phyloP scores from a whole-genome alignment of 2,888 invertebrate genomes.

The Miltochrista miniata region DNA sequence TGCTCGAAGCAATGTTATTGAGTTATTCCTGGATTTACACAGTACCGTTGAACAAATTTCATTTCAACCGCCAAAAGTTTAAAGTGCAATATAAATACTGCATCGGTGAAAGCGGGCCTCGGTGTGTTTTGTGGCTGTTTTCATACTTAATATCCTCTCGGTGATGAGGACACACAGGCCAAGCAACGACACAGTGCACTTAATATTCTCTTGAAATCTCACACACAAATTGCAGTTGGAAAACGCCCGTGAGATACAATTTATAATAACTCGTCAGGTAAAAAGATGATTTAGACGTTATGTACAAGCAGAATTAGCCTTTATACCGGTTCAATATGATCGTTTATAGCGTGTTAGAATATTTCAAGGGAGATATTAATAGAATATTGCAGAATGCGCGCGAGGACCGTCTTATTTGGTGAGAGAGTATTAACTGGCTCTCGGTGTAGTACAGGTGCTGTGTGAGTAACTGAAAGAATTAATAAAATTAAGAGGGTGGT shows the following conservation, averaged over 20 bases:
- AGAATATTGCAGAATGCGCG: slow-evolving; percentile 70
- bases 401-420: slow-evolving; percentile 71
- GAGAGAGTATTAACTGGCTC: slow-evolving; percentile 50
- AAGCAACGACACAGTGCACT: slow-evolving; percentile 28
- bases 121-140: slow-evolving; percentile 24
- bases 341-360: slow-evolving; percentile 21
- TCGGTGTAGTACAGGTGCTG: slow-evolving; percentile 37
- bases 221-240: slow-evolving; percentile 37
- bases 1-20: slow-evolving; percentile 7
- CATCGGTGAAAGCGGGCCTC: slow-evolving; percentile 47
- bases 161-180: slow-evolving; percentile 23
- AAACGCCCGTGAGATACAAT: slow-evolving; percentile 50
- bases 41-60: slow-evolving; percentile 70
- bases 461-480: background rate
- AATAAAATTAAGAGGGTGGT: background rate
- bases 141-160: slow-evolving; percentile 40
- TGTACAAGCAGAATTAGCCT: slow-evolving; percentile 25
- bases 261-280: slow-evolving; percentile 62
- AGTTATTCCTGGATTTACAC: slow-evolving; percentile 68
- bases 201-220: slow-evolving; percentile 16
- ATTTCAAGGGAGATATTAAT: slow-evolving; percentile 52
- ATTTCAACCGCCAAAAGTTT: slow-evolving; percentile 71
- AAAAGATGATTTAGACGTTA: slow-evolving; percentile 38
- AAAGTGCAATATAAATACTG: slow-evolving; percentile 72
- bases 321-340: slow-evolving; percentile 28